Evolutionary conservation across 2,113 vertebrate genomes (phyloP), one percentile per base, ranked within the genome.

Genomic region (Myocastor coypus): DNA sequence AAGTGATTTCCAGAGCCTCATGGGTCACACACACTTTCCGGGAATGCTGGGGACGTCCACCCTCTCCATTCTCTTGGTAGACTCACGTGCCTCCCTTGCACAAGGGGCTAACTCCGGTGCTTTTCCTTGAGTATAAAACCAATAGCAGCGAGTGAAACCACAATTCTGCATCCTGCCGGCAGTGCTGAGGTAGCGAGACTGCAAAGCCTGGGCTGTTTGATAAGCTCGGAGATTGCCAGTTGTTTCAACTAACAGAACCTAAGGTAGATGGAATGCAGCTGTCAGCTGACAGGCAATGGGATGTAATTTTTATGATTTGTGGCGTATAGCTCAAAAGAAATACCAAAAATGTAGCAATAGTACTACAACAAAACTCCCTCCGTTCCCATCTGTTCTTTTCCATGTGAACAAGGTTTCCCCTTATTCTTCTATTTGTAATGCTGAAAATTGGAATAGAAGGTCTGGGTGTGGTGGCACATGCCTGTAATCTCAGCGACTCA

Each of bases 21-120:
- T 32, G 12, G 57, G 87, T 64, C 66, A 64, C 3, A 52, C 6
- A 20, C 17, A 13, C 8, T 52, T 55, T 57, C 82, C 81, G 20
- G 42, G 52, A 52, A 22, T 2, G 1, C 2, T 17, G 0, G 32
- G 10, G 66, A 61, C 11, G 14, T 12, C 2, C 17, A 42, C 34
- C 63, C 12, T 85, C 16, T n/a, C n/a, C n/a, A n/a, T 61, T 24
- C 59, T 80, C 69, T 66, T 34, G 30, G 42, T 5, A 40, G 69
- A 77, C 37, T n/a, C 61, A 63, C 17, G 5, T 24, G 12, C 22
- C 26, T 63, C n/a, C 24, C 34, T 34, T 20, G 20, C 80, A 91
- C 14, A 34, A 34, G 5, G 32, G 24, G 22, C 30, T 64, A 50
- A 59, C 28, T 42, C 28, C 37, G 30, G 7, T 69, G 50, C 14